phyloP scores from a whole-genome alignment of 2,113 vertebrate genomes.

The Saccopteryx leptura region DNA sequence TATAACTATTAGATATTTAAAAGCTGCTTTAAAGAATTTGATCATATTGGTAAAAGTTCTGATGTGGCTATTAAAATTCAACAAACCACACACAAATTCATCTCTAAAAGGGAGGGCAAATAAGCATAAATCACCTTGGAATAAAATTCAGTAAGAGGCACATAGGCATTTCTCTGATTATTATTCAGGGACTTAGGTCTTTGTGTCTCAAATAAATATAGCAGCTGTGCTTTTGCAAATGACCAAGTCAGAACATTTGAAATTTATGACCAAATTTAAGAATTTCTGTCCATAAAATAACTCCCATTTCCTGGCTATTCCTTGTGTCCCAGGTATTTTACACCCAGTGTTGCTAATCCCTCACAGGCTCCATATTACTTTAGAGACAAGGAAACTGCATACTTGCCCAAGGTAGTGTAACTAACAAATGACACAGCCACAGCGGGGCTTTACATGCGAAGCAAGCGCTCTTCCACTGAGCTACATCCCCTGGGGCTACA shows the following conservation, averaged over 20 bases:
- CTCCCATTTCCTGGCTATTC: background rate
- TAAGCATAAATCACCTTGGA: constrained; percentile 25
- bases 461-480: too few relatives aligned
- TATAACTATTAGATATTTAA: background rate
- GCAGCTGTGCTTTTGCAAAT: constrained; percentile 25
- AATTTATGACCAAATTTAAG: constrained; percentile 9
- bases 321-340: background rate
- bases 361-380: background rate
- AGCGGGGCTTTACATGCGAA: background rate
- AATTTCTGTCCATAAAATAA: constrained; percentile 39
- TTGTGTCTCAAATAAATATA: background rate
- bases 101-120: constrained; percentile 8
- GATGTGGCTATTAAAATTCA: constrained; percentile 50
- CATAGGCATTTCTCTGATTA: background rate
- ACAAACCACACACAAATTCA: background rate
- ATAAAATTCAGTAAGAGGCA: constrained; percentile 5
- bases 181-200: background rate
- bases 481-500: too few relatives aligned
- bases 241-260: background rate
- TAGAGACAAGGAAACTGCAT: background rate
- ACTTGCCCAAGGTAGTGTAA: background rate
- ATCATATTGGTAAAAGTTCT: constrained; percentile 7
- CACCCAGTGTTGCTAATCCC: background rate
- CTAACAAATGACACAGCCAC: background rate
- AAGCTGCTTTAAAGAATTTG: constrained; percentile 41